Conservation (phyloP, 2,888 invertebrate species). For the Himalopsyche kuldschensis region DNA sequence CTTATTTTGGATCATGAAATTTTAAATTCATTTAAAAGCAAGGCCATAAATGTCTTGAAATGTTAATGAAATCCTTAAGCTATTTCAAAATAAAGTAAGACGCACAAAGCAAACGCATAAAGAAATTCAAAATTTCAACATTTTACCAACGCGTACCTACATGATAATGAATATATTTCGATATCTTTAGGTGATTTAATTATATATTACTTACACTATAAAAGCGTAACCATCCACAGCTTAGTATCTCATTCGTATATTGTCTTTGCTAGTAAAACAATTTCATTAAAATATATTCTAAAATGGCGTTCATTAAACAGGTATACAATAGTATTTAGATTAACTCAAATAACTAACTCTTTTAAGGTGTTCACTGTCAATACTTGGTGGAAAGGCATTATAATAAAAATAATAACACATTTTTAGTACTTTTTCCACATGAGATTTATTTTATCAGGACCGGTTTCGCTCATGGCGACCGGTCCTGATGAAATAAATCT, state of each 20-base stretch:
- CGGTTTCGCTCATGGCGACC: too few species aligned
- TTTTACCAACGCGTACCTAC: slow-evolving; percentile 17
- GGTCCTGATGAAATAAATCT: too few species aligned
- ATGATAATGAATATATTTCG: slow-evolving; percentile 28
- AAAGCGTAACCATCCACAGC: slow-evolving; percentile 9
- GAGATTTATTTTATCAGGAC: too few species aligned
- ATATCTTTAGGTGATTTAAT: slow-evolving; percentile 1
- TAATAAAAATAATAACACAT: too few species aligned
- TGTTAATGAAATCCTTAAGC: too few species aligned
- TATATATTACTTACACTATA: slow-evolving; percentile 2
- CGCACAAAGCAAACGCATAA: neutral
- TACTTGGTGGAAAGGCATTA: too few species aligned
- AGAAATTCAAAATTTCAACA: slow-evolving; percentile 10
- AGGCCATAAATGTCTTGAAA: too few species aligned
- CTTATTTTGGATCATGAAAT: too few species aligned
- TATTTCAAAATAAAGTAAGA: neutral
- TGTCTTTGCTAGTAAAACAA: slow-evolving; percentile 3
- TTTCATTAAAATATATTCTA: neutral
- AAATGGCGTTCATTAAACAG: slow-evolving; percentile 23
- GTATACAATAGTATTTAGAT: slow-evolving; percentile 7
- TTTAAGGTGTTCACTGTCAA: too few species aligned
- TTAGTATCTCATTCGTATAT: slow-evolving; percentile 12
- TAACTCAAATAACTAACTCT: neutral
- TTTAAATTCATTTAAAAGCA: too few species aligned
- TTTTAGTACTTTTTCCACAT: too few species aligned